Conservation (phyloP, 2,888 invertebrate genomes). For the Blastobasis adustella region DNA sequence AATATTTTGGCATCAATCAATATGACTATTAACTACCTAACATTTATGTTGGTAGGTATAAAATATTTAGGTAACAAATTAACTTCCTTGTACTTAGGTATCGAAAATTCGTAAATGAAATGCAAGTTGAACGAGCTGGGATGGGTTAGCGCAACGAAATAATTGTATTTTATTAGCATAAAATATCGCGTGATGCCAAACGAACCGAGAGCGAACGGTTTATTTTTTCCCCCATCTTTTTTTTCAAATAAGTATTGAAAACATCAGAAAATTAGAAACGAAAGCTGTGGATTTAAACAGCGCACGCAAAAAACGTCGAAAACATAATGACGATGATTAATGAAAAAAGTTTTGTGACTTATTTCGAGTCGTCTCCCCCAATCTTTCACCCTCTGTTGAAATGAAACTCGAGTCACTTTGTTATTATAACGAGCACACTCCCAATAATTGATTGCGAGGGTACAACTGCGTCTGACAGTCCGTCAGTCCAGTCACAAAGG, state of each 20-base stretch:
- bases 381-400: slow-evolving; percentile 11
- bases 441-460: too few relatives aligned
- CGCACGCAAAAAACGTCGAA: too few relatives aligned
- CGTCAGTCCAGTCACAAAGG: too few relatives aligned
- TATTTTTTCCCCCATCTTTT: slow-evolving; percentile 27
- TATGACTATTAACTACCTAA: too few relatives aligned
- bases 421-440: slow-evolving; percentile 8
- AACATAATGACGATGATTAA: too few relatives aligned
- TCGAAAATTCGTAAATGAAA: too few relatives aligned
- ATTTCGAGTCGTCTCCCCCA: slow-evolving; percentile 9
- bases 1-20: too few relatives aligned
- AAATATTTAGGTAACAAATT: too few relatives aligned
- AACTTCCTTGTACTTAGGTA: too few relatives aligned
- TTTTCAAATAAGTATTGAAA: slow-evolving; percentile 23
- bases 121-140: slow-evolving; percentile 49
- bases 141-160: slow-evolving; percentile 39
- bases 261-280: neutral
- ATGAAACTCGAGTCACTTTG: slow-evolving; percentile 5
- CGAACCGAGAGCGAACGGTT: slow-evolving; percentile 52
- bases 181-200: slow-evolving; percentile 47
- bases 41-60: too few relatives aligned
- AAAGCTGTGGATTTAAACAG: neutral
- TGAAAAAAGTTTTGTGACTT: neutral
- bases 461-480: too few relatives aligned
- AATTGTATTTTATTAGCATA: slow-evolving; percentile 69